Percentiles rank a stretch among this genome's conserved stretches.
Evolutionary conservation across 2,888 invertebrate species (phyloP).

Genomic region (Latheticus oryzae): DNA sequence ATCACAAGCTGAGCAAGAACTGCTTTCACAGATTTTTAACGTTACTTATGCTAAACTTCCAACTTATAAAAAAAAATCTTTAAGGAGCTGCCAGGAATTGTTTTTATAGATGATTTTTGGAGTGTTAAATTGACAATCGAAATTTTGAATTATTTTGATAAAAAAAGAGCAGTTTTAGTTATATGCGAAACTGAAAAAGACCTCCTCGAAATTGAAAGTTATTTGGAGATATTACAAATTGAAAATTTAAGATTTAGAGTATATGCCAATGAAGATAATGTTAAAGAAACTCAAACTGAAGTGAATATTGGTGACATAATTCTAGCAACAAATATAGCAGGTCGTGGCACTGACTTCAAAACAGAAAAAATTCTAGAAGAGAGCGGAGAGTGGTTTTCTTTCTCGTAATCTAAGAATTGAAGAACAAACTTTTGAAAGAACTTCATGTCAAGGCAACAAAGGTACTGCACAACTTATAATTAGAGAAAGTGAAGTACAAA

Average conservation of each 20-base stretch:
- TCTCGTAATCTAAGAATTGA: conserved; percentile 61
- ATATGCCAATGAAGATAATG: conserved; percentile 44
- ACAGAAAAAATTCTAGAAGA: conserved; percentile 47
- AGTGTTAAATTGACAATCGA: conserved; percentile 20
- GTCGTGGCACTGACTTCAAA: conserved; percentile 22
- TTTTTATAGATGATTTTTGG: conserved; percentile 37
- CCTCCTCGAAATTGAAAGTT: conserved; percentile 42
- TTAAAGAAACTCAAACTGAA: conserved; percentile 33
- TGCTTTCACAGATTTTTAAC: conserved; percentile 53
- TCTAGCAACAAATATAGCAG: conserved; percentile 4
- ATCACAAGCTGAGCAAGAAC: conserved; percentile 53
- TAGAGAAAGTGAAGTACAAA: conserved; percentile 17
- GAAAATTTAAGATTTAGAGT: conserved; percentile 19
- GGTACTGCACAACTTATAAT: conserved; percentile 58
- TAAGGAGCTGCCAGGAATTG: conserved; percentile 36
- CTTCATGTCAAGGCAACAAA: conserved; percentile 59
- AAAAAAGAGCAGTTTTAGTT: conserved; percentile 54
- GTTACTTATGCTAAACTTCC: conserved; percentile 59
- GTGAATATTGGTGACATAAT: conserved; percentile 18
- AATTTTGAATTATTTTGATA: conserved; percentile 10
- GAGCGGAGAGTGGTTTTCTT: conserved; percentile 60
- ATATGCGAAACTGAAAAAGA: conserved; percentile 51
- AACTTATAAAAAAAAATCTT: conserved; percentile 52
- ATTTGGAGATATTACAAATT: conserved; percentile 25
- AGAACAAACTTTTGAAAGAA: conserved; percentile 61